Percentiles rank a stretch among this genome's conserved stretches.
Conservation (phyloP, 1,140 invertebrate species). For the Lucilia sericata region DNA sequence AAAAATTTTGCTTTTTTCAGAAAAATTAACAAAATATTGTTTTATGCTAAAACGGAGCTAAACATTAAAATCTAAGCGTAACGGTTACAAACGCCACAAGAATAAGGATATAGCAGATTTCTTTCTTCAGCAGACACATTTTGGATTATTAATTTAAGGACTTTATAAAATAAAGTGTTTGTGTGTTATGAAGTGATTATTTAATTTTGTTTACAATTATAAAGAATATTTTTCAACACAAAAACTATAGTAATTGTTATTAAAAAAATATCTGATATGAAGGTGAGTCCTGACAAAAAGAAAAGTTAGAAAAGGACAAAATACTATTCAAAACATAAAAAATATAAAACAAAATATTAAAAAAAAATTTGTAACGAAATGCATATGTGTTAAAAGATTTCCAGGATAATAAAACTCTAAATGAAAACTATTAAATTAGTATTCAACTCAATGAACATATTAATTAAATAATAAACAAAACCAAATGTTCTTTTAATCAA, state of each 20-base stretch:
- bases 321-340: background rate
- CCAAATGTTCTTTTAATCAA: too few relatives aligned
- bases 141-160: constrained; percentile 3
- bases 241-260: background rate
- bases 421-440: too few relatives aligned
- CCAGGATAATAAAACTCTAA: too few relatives aligned
- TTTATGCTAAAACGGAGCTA: background rate
- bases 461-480: too few relatives aligned
- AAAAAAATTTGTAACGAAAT: too few relatives aligned
- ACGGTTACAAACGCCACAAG: background rate
- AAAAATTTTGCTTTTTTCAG: background rate
- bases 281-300: constrained; percentile 33
- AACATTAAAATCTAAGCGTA: background rate
- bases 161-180: background rate
- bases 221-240: background rate
- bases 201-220: background rate
- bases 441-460: too few relatives aligned
- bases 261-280: constrained; percentile 1
- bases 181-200: constrained; percentile 8
- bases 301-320: background rate
- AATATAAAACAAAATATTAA: too few relatives aligned
- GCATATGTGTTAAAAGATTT: too few relatives aligned
- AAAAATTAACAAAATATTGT: background rate
- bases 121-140: background rate
- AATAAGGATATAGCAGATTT: too few relatives aligned